Conservation (phyloP, 2,888 invertebrate species). For the Tipula vernalis region DNA sequence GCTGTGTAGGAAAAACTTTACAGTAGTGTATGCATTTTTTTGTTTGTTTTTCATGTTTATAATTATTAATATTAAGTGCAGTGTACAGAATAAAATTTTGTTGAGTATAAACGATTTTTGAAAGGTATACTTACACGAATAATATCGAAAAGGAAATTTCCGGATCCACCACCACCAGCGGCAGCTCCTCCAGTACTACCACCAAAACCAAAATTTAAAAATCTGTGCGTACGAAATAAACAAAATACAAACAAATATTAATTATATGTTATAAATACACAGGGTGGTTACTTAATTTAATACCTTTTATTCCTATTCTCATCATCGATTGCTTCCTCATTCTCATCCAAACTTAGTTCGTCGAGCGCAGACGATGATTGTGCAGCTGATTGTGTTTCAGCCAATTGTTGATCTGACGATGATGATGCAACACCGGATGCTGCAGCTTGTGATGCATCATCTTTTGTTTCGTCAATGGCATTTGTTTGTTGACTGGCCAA, state of each 20-base stretch:
- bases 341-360: slow-evolving; percentile 48
- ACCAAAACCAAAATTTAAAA: slow-evolving; percentile 50
- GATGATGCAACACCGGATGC: neutral
- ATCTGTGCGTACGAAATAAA: slow-evolving; percentile 31
- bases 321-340: slow-evolving; percentile 53
- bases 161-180: slow-evolving; percentile 52
- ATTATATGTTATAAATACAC: neutral
- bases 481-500: slow-evolving; percentile 25
- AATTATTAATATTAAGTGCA: neutral
- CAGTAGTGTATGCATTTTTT: neutral
- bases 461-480: slow-evolving; percentile 15
- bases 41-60: neutral
- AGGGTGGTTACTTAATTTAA: neutral
- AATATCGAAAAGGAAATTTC: slow-evolving; percentile 80
- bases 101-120: neutral
- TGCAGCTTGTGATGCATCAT: neutral
- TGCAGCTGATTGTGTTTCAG: slow-evolving; percentile 45
- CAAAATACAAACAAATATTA: neutral
- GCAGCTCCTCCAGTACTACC: slow-evolving; percentile 35
- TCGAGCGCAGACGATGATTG: slow-evolving; percentile 43
- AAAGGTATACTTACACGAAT: slow-evolving; percentile 58
- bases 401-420: slow-evolving; percentile 35
- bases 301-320: slow-evolving; percentile 70
- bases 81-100: neutral
- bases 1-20: neutral